Evolutionary conservation across 2,113 vertebrate species (phyloP).

Genomic region (Hemiscyllium ocellatum): DNA sequence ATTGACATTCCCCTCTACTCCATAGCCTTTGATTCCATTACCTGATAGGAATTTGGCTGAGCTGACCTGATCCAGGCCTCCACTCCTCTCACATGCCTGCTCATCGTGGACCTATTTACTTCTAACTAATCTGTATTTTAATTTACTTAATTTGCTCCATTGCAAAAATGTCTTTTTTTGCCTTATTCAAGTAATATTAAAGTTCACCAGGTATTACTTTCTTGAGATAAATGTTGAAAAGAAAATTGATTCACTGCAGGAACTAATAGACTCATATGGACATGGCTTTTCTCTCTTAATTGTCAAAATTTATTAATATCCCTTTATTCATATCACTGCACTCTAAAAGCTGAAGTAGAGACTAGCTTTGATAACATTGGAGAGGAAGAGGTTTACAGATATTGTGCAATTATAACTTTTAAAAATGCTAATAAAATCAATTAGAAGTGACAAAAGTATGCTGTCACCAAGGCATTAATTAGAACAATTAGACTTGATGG

Average conservation of each 20-base stretch:
- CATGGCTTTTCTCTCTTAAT: neutral
- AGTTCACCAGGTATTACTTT: neutral
- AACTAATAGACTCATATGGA: neutral
- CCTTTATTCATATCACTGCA: neutral
- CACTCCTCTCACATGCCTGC: too few species aligned
- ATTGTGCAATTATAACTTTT: neutral
- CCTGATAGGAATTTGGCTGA: too few species aligned
- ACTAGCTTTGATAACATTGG: neutral
- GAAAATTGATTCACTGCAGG: neutral
- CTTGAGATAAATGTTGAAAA: neutral
- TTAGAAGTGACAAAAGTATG: neutral
- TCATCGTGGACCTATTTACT: neutral
- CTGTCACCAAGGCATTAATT: neutral
- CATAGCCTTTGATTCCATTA: too few species aligned
- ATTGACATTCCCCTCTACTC: too few species aligned
- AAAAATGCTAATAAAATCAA: neutral
- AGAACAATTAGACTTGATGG: conserved; percentile 7
- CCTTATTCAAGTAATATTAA: neutral
- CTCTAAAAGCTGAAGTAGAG: neutral
- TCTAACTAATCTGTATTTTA: neutral
- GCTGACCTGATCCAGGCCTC: too few species aligned
- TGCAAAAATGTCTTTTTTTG: neutral
- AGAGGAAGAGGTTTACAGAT: neutral
- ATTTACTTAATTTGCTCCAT: neutral
- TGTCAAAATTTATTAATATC: neutral